A percentile compares a stretch with the other conserved stretches of the same genome.
Evolutionary conservation across 2,797 vertebrate species (phyloP).

Genomic region (Microctenopoma stevenorrisi): DNA sequence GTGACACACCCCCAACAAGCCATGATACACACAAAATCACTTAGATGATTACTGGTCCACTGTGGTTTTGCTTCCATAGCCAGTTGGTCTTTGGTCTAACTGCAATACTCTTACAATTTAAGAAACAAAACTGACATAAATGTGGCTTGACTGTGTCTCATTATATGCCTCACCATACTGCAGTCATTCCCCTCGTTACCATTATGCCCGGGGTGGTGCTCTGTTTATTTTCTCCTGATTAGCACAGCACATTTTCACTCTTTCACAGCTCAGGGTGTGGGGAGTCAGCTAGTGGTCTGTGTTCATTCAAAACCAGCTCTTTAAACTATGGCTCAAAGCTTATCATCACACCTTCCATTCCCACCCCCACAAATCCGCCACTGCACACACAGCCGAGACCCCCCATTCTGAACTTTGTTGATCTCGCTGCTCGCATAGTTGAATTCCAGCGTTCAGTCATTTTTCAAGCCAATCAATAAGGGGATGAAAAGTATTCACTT

Average conservation of each 20-base stretch:
- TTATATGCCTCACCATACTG: conserved; percentile 32
- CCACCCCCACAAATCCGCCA: conserved; percentile 33
- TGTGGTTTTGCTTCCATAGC: conserved; percentile 3
- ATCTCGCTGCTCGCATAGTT: conserved; percentile 39
- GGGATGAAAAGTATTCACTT: conserved; percentile 29
- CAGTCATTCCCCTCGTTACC: conserved; percentile 58
- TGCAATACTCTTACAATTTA: conserved; percentile 13
- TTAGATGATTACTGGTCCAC: neutral
- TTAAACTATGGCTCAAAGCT: conserved; percentile 65
- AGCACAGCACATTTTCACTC: conserved; percentile 72
- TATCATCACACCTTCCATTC: conserved; percentile 60
- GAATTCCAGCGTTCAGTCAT: conserved; percentile 51
- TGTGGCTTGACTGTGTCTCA: neutral
- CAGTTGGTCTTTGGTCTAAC: neutral
- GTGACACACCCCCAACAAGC: conserved; percentile 31
- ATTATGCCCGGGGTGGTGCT: conserved; percentile 56
- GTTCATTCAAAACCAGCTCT: conserved; percentile 72
- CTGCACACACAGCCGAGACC: conserved; percentile 20
- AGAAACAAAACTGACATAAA: conserved; percentile 17
- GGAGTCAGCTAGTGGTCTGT: conserved; percentile 64
- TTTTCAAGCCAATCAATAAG: conserved; percentile 16
- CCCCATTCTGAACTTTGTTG: conserved; percentile 45
- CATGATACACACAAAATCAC: conserved; percentile 21
- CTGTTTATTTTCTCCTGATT: conserved; percentile 82
- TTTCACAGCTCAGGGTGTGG: conserved; percentile 58